These are phyloP conservation scores for Hermetia illucens DNA, from an alignment of 1,140 invertebrate species.

Conservation along the genomic window DNA sequence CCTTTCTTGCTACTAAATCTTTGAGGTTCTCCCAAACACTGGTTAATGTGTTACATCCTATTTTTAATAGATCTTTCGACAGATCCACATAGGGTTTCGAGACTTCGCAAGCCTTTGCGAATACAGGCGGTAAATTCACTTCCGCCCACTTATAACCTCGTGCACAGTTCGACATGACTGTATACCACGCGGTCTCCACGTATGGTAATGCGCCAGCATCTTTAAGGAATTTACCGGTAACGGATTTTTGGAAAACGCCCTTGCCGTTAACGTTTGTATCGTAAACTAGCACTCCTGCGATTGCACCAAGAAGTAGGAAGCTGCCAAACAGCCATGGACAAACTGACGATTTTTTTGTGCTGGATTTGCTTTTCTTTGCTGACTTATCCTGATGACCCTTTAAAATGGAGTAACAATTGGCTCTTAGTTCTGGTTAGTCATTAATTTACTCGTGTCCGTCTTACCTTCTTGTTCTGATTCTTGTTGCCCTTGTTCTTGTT, in stretches of 20 bases:
- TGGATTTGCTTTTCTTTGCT: constrained; percentile 23
- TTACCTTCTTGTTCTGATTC: constrained; percentile 12
- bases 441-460: constrained; percentile 2
- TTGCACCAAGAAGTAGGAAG: constrained; percentile 34
- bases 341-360: constrained; percentile 25
- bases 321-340: constrained; percentile 41
- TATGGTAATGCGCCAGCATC: constrained; percentile 43
- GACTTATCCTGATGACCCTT: constrained; percentile 22
- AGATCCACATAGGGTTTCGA: constrained; percentile 45
- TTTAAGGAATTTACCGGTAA: constrained; percentile 38
- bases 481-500: constrained; percentile 28
- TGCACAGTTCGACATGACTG: constrained; percentile 36
- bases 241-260: constrained; percentile 22
- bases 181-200: constrained; percentile 41
- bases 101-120: constrained; percentile 36
- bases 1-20: constrained; percentile 40
- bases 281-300: constrained; percentile 30
- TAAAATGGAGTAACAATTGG: constrained; percentile 1
- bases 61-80: constrained; percentile 35
- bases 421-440: too few relatives aligned
- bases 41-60: constrained; percentile 36
- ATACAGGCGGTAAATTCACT: constrained; percentile 49
- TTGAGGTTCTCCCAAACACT: constrained; percentile 36
- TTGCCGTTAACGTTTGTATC: constrained; percentile 27
- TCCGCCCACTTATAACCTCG: constrained; percentile 46